Percentiles rank a stretch among this genome's conserved stretches.
These are phyloP conservation scores for Spea multiplicata DNA, from an alignment of 2,113 vertebrate species.

Conservation along the genomic window DNA sequence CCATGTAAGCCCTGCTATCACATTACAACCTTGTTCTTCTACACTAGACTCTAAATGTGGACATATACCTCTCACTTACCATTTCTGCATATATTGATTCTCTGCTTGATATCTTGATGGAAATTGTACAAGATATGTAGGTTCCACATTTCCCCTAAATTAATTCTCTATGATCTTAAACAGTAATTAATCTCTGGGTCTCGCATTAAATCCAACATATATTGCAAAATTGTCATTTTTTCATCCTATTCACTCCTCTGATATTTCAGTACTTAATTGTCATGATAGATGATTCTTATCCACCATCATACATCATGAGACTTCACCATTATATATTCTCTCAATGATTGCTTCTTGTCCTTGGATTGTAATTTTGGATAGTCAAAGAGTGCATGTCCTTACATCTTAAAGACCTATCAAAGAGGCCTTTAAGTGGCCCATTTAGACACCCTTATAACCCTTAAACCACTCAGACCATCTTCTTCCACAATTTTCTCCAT, in stretches of 20 bases:
- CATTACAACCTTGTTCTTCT: no score
- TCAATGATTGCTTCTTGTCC: not conserved
- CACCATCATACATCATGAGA: not conserved
- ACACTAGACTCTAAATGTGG: no score
- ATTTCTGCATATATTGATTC: no score
- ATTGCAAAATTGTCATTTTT: not conserved
- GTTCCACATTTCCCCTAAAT: no score
- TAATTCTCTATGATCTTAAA: not conserved
- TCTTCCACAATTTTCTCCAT: not conserved
- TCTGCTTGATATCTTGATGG: no score
- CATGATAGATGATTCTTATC: not conserved
- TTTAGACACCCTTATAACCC: not conserved
- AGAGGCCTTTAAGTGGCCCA: not conserved
- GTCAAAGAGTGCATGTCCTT: not conserved
- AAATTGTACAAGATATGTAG: no score
- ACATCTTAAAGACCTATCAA: not conserved
- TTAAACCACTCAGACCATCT: not conserved
- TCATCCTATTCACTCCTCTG: not conserved
- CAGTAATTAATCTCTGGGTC: not conserved
- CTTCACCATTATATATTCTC: not conserved
- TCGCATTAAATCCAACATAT: not conserved
- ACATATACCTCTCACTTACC: no score
- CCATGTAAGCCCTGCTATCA: no score
- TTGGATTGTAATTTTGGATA: not conserved
- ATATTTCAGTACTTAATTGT: not conserved